phyloP scores from a whole-genome alignment of 2,797 vertebrate species.

The Pagetopsis macropterus region DNA sequence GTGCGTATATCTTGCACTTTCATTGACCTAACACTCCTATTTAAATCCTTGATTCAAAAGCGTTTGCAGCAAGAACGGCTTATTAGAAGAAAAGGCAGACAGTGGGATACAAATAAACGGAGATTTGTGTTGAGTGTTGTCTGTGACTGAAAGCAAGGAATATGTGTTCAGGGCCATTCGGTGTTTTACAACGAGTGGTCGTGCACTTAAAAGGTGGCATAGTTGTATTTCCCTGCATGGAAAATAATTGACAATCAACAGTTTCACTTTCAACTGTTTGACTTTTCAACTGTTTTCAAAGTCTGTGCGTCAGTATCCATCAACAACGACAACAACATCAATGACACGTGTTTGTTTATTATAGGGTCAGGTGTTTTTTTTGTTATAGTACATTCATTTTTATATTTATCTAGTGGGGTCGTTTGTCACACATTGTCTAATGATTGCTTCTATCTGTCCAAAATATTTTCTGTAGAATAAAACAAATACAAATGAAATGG shows the following conservation, averaged over 20 bases:
- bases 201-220: background rate
- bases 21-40: background rate
- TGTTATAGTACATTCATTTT: background rate
- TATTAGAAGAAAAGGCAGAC: background rate
- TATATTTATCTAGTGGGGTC: background rate
- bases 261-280: conserved; percentile 4
- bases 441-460: background rate
- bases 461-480: background rate
- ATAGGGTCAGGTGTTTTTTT: background rate
- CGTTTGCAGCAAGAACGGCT: background rate
- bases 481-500: background rate
- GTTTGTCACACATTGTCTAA: too few relatives aligned
- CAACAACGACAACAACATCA: background rate
- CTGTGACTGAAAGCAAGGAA: background rate
- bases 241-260: background rate
- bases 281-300: background rate
- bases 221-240: background rate
- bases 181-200: conserved; percentile 2
- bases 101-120: background rate
- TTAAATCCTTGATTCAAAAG: background rate
- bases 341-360: background rate
- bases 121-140: too few relatives aligned
- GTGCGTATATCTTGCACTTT: background rate
- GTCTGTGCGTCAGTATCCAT: conserved; percentile 3
- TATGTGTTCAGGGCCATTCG: background rate